Conservation (phyloP, 2,888 invertebrate species). For the Agonopterix arenella region DNA sequence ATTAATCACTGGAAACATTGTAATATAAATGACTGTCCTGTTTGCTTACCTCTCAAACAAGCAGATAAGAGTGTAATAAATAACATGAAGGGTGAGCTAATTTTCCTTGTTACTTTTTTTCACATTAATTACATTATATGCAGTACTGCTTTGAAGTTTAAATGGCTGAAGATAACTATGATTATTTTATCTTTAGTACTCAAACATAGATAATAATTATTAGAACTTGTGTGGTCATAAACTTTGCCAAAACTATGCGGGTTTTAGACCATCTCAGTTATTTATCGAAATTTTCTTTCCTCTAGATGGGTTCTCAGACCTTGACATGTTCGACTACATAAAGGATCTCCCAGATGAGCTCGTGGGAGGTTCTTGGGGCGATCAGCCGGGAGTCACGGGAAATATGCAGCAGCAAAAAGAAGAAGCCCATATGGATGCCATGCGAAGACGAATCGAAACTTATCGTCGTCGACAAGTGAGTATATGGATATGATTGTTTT, state of each 20-base stretch:
- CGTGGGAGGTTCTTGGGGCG: constrained; percentile 87
- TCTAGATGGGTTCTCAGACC: constrained; percentile 87
- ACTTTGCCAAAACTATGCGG: too few species aligned
- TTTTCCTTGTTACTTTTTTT: background rate
- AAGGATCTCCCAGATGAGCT: constrained; percentile 95
- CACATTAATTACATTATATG: too few species aligned
- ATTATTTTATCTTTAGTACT: too few species aligned
- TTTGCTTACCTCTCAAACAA: constrained; percentile 97
- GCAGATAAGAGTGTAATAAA: constrained; percentile 82
- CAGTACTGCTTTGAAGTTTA: too few species aligned
- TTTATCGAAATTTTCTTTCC: too few species aligned
- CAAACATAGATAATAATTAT: too few species aligned
- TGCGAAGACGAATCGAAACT: constrained; percentile 79
- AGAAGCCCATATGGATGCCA: constrained; percentile 79
- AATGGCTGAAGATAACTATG: too few species aligned
- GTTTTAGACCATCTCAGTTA: too few species aligned
- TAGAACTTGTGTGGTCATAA: too few species aligned
- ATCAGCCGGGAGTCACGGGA: constrained; percentile 78
- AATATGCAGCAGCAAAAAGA: constrained; percentile 85
- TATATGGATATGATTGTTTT: constrained; percentile 18
- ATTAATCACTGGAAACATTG: constrained; percentile 99
- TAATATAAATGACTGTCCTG: constrained; percentile 95
- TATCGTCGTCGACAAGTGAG: constrained; percentile 82
- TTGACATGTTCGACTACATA: constrained; percentile 92
- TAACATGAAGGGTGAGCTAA: constrained; percentile 57